Evolutionary conservation across 2,113 vertebrate species (phyloP), one percentile per base, ranked within the genome.

Genomic region (Speoplatyrhinus poulsoni): DNA sequence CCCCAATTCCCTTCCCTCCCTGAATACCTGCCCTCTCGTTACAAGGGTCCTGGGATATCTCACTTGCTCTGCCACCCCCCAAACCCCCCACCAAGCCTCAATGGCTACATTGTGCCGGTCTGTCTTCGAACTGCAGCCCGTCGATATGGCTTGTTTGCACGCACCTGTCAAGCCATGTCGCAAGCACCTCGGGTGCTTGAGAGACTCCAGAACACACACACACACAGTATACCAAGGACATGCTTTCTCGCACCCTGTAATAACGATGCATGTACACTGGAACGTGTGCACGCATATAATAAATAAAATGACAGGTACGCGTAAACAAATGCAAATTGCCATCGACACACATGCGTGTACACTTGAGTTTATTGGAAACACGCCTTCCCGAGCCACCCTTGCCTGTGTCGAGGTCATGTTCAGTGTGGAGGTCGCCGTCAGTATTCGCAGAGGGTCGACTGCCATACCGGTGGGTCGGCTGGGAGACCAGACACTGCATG

Each of bases 111-210:
- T 41, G 36, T 41, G 36, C 36, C 36, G 4, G 36, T 41, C 36
- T 41, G 36, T 3, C 7, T 8, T 8, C 36, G 36, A 41, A 41
- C 36, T 3, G 36, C 5, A 41, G 36, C 52, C 54, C 16, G 26
- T 26, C 56, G 6, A 26, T 58, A 26, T 10, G 55, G 17, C 11
- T 70, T 90, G 87, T 89, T 88, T 89, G 77, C 87, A 33, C 79
- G 70, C 83, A 90, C 87, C 88, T 90, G 90, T 91, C 90, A 91
- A 82, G 69, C 78, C 85, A 80, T 80, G 90, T 91, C 83, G 79
- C 75, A 74, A 79, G 79, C 84, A 77, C 87, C 88, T 84, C 57
- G 80, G 36, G 36, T 6, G 36, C 81, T 75, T 86, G 87, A 86
- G 73, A 85, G 82, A 79, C 82, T 82, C 81, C 83, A 88, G 83